Percentiles rank a stretch among this genome's conserved stretches.
Evolutionary conservation across 1,140 invertebrate species (phyloP).

Genomic region (Phymastichus coffea): DNA sequence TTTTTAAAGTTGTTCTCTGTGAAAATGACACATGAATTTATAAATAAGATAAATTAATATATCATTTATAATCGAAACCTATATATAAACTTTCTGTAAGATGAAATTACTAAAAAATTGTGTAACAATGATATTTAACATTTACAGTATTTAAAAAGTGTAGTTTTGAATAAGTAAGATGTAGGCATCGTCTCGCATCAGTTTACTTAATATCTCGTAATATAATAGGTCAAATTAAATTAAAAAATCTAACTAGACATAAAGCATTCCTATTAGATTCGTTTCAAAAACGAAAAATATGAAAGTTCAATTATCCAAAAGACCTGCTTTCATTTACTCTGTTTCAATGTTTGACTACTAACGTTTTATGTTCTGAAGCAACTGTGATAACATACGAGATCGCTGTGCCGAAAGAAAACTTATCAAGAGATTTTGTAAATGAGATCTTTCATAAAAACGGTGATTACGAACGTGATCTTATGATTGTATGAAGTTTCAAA

Average conservation of each 20-base stretch:
- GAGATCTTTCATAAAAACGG: neutral
- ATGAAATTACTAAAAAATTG: no score
- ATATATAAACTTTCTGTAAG: no score
- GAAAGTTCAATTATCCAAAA: neutral
- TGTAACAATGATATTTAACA: no score
- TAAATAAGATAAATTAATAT: no score
- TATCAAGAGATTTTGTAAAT: neutral
- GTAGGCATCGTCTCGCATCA: no score
- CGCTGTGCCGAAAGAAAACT: slow-evolving; percentile 24
- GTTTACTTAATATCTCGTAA: neutral
- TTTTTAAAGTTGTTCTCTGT: no score
- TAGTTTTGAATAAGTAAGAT: no score
- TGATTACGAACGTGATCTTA: neutral
- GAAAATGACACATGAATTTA: no score
- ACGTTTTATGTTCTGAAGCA: slow-evolving; percentile 13
- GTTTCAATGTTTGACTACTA: neutral
- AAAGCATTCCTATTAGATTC: slow-evolving; percentile 3
- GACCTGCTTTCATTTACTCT: neutral
- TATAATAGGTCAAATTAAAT: neutral
- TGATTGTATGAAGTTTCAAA: slow-evolving; percentile 2
- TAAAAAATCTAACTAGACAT: neutral
- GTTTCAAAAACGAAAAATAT: neutral
- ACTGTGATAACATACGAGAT: slow-evolving; percentile 27
- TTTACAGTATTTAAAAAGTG: no score
- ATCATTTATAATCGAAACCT: no score